Evolutionary conservation across 2,797 vertebrate species (phyloP).

Genomic region (Leontocebus nigricollis): DNA sequence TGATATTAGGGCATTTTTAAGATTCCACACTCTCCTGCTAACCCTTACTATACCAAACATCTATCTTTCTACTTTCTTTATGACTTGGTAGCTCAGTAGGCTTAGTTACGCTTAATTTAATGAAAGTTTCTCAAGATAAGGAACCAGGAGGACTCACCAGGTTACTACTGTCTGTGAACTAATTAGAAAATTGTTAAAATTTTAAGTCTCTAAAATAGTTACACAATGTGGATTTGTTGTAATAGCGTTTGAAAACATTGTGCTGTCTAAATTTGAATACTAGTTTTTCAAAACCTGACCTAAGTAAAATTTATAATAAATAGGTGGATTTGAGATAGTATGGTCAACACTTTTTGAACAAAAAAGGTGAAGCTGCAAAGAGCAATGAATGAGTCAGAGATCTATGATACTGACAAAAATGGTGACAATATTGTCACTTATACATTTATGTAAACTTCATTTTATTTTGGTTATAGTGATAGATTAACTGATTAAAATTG

Average conservation of each 20-base stretch:
- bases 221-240: not conserved
- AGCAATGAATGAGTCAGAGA: not conserved
- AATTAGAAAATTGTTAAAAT: constrained; percentile 25
- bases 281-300: not conserved
- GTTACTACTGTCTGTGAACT: not conserved
- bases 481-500: not conserved
- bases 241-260: not conserved
- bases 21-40: constrained; percentile 85
- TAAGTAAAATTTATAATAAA: constrained; percentile 13
- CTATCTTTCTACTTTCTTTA: constrained; percentile 68
- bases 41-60: constrained; percentile 71
- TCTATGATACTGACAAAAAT: not conserved
- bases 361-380: not conserved
- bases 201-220: not conserved
- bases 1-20: constrained; percentile 83
- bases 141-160: not conserved
- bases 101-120: constrained; percentile 74
- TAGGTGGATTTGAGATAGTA: not conserved
- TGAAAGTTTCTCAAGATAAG: constrained; percentile 70
- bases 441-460: not conserved
- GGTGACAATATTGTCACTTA: not conserved
- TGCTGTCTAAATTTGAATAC: not conserved
- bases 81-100: constrained; percentile 57
- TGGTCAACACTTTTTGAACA: not conserved
- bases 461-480: not conserved